A percentile compares a stretch with the other conserved stretches of the same genome.
phyloP scores from a whole-genome alignment of 2,888 invertebrate genomes.

The Matsumyia berberina region DNA sequence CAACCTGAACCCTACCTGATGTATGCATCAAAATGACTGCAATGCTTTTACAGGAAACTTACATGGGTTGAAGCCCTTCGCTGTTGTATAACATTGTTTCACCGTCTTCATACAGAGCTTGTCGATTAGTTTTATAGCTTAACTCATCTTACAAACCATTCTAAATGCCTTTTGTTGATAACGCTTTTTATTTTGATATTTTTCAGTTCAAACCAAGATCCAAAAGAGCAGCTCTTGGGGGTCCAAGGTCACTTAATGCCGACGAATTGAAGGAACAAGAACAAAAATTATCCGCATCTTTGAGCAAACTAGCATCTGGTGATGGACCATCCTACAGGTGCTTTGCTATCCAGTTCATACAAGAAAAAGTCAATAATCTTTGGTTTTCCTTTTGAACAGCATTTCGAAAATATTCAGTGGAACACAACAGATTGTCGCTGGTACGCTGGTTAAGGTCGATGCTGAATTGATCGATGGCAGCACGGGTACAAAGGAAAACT shows the following conservation, averaged over 20 bases:
- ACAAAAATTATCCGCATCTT: slow-evolving; percentile 16
- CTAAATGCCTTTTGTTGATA: not conserved
- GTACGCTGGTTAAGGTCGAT: slow-evolving; percentile 85
- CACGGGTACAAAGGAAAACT: slow-evolving; percentile 79
- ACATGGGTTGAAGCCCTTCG: too few relatives aligned
- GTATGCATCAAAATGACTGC: too few relatives aligned
- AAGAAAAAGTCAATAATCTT: not conserved
- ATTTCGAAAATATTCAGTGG: slow-evolving; percentile 46
- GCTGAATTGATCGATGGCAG: slow-evolving; percentile 86
- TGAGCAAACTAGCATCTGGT: slow-evolving; percentile 52
- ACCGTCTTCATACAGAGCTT: too few relatives aligned
- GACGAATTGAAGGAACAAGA: slow-evolving; percentile 43
- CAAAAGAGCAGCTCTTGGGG: slow-evolving; percentile 2
- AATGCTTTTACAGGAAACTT: too few relatives aligned
- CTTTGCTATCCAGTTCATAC: not conserved
- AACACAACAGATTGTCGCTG: slow-evolving; percentile 53
- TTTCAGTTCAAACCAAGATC: slow-evolving; percentile 15
- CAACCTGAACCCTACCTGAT: too few relatives aligned
- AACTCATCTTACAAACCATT: too few relatives aligned
- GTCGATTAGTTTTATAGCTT: too few relatives aligned
- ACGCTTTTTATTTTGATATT: not conserved
- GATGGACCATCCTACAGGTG: slow-evolving; percentile 61
- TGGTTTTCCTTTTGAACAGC: slow-evolving; percentile 5
- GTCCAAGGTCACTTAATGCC: slow-evolving; percentile 17
- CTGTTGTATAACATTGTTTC: too few relatives aligned